Base-by-base conservation (phyloP, 2,113 vertebrate genomes). In the Amblyornis subalaris region DNA sequence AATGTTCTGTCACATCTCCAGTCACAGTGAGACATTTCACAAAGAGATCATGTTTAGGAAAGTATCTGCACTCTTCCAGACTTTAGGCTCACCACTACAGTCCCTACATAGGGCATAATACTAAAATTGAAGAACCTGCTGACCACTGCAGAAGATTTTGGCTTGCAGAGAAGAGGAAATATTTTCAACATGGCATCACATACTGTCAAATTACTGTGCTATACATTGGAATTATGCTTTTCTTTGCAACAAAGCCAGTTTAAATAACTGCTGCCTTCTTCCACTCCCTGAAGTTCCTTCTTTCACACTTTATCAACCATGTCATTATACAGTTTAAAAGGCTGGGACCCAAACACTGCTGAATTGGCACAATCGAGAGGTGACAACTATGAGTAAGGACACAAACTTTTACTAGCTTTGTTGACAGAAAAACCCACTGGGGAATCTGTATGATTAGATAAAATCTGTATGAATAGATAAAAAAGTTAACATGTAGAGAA, bases 281-380 rank as follows among this genome's bases (percentile, higher is more conserved):
- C 42, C 23, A 42, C 36, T 79, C 40, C 61, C 51, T 14, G 21
- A 58, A 3, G 3, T 50, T 84, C 29, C 26, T 77, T 48, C 54
- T 40, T 77, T 54, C 29, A 70, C 51, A 74, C 18, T 62, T 76
- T 4, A 88, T 51, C 51, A 87, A 55, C 29, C n/a, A 74, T 44
- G 84, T 67, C 12, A 15, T 55, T 55, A 89, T 2, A 19, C 28
- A 64, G 19, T 73, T 86, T 50, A 58, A 90, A 90, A 71, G 61
- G 16, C 42, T 67, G 42, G 45, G 50, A 80, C 14, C 18, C 47
- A 73, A 8, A 3, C 22, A 22, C 50, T 33, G 13, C 33, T 72
- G 35, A 74, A 78, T 25, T 0, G 0, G 82, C 71, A 93, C 35
- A 82, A 65, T 7, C 0, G 0, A 70, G 60, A 80, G 23, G 22